Evolutionary conservation across 2,888 invertebrate species (phyloP), one percentile per base, ranked within the genome.

Genomic region (Diaprepes abbreviatus): DNA sequence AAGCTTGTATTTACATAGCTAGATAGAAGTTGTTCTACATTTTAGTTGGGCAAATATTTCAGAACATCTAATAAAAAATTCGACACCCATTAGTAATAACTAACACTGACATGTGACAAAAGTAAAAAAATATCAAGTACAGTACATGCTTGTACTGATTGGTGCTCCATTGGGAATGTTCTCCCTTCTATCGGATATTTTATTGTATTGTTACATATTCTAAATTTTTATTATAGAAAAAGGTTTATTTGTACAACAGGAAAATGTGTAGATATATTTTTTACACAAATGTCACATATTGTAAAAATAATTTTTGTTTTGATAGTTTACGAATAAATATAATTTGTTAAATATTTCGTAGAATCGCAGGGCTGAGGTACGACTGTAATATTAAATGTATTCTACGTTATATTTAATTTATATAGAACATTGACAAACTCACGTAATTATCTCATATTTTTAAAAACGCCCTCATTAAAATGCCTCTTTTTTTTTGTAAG

Each of bases 1-100:
- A 65, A 65, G 65, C 55, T 24, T 43, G 28, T 64, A 64, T 54
- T 16, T 64, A 64, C 63, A 64, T 19, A 63, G 36, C 63, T 28
- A 36, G 50, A 50, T 19, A 14, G 12, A 17, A 19, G 31, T 45
- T 19, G 45, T 17, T 35, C 17, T 48, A 48, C 19, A 9, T 12
- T 14, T 17, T 50, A 28, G 12, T 16, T 35, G 54, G 54, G n/a
- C 1, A 33, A 35, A 54, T 28, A 54, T 36, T 36, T 45, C 43
- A 60, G 28, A 21, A 57, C 60, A 60, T 36, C 60, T 54, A 63
- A 59, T 59, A 59, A 52, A 58, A 64, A 64, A 54, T 17, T 63
- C 28, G 54, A 64, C 64, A 64, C 31, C 43, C n/a, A 64, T 12
- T 45, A 45, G 28, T 43, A 21, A 55, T 35, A n/a, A 1, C 38